Percentiles rank a stretch among this genome's conserved stretches.
These are phyloP conservation scores for Champsocephalus esox DNA, from an alignment of 2,797 vertebrate genomes.

Conservation along the genomic window DNA sequence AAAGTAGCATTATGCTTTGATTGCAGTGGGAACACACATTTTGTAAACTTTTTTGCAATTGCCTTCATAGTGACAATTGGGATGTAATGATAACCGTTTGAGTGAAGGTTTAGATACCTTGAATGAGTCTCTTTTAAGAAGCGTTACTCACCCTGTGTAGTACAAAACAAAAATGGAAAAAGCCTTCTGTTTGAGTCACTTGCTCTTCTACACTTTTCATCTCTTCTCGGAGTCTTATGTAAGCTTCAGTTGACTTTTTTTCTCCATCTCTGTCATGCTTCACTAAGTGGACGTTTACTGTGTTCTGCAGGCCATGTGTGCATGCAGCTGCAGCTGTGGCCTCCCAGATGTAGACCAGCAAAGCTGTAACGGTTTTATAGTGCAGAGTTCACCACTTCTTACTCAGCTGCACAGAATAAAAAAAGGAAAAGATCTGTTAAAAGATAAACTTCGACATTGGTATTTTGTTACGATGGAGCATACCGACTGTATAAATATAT, in stretches of 20 bases:
- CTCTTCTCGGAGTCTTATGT: constrained; percentile 61
- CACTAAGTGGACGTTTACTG: constrained; percentile 76
- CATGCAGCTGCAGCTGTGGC: constrained; percentile 71
- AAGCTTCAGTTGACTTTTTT: constrained; percentile 58
- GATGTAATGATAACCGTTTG: too few species aligned
- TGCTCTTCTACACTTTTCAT: constrained; percentile 21
- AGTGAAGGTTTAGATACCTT: too few species aligned
- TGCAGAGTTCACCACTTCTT: constrained; percentile 50
- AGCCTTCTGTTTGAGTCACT: constrained; percentile 27
- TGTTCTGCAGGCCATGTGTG: constrained; percentile 72
- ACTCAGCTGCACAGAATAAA: constrained; percentile 39
- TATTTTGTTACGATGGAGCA: neutral
- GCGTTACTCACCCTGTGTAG: too few species aligned
- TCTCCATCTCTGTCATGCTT: constrained; percentile 64
- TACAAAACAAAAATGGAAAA: constrained; percentile 6
- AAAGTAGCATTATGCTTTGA: too few species aligned
- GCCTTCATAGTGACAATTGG: too few species aligned
- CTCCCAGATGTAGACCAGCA: constrained; percentile 71
- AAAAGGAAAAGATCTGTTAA: constrained; percentile 11
- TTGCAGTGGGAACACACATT: too few species aligned
- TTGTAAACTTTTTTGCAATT: too few species aligned
- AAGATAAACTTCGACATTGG: neutral
- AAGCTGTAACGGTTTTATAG: constrained; percentile 64
- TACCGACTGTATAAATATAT: neutral
- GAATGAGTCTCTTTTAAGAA: too few species aligned